These are phyloP conservation scores for Aldrovandia affinis DNA, from an alignment of 2,797 vertebrate genomes.

Conservation along the genomic window DNA sequence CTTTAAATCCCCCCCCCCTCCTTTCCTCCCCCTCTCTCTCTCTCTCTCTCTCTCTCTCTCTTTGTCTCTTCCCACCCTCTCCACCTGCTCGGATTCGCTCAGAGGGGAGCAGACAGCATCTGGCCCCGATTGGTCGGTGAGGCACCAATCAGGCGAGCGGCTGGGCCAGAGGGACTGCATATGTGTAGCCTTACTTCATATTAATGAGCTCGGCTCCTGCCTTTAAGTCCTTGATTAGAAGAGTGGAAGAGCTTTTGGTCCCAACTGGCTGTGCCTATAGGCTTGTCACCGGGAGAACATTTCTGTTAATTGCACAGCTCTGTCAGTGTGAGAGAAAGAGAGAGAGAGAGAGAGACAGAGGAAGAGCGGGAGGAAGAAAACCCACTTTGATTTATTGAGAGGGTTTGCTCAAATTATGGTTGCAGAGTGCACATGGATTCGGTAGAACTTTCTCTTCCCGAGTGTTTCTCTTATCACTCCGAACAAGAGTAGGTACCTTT, in stretches of 20 bases:
- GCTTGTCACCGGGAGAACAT: constrained; percentile 67
- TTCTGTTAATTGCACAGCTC: constrained; percentile 71
- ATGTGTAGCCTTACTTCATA: constrained; percentile 79
- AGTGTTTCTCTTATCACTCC: constrained; percentile 83
- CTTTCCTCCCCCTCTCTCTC: not conserved
- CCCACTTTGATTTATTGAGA: constrained; percentile 78
- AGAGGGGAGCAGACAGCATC: constrained; percentile 58
- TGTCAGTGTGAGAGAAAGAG: constrained; percentile 59
- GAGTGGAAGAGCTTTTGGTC: constrained; percentile 76
- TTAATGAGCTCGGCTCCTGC: constrained; percentile 80
- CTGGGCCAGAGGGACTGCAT: constrained; percentile 74
- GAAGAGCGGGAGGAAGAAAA: constrained; percentile 60
- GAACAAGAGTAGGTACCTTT: constrained; percentile 84
- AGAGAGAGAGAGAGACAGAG: constrained; percentile 8
- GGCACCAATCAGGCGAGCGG: constrained; percentile 65
- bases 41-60: constrained; percentile 24
- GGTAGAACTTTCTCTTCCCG: constrained; percentile 85
- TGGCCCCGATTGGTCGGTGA: constrained; percentile 72
- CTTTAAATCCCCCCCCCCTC: constrained; percentile 63
- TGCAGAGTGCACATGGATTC: constrained; percentile 82
- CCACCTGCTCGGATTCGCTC: constrained; percentile 55
- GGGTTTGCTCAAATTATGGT: constrained; percentile 76
- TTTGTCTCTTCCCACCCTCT: constrained; percentile 30
- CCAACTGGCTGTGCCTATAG: constrained; percentile 73
- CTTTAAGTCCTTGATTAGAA: constrained; percentile 84